Base-by-base conservation (phyloP, 1,140 invertebrate genomes). In the Ptiloglossa arizonensis region DNA sequence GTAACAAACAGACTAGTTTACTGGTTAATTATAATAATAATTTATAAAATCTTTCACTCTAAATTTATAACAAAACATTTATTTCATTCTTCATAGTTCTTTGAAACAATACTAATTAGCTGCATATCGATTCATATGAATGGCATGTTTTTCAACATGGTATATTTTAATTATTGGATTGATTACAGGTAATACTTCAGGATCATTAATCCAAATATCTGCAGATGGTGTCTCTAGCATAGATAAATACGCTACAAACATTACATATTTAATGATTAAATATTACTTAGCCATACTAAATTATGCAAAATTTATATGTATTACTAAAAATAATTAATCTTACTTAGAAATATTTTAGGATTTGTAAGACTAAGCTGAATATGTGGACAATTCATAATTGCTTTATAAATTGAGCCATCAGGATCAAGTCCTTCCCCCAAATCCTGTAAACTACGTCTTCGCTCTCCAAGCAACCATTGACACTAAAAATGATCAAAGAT, bases 121-220 rank as follows among this genome's bases (percentile, higher is more conserved):
- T 48, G 56, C 27, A 56, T 87, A 89, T 72, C 88, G 88, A 86
- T 89, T 91, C 68, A 91, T 88, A 41, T 90, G 87, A 73, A 91
- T 89, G 6, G 89, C 87, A 85, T 95, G 93, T 90, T 95, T 95
- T 82, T 95, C 95, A 4, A 94, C 91, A 86, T 95, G 94, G 90
- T 95, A 95, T 44, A 94, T 95, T 57, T 94, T 93, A 71, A 95
- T 95, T 38, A 96, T 94, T 86, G 95, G 94, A 81, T 93, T 94
- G 9, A 95, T 89, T 22, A 95, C 91, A 17, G 94, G 94, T 24
- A 94, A 93, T 22, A 94, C 94, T 72, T 95, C 95, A 0, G 94
- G 92, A 87, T 96, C 95, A 80, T 93, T 94, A 29, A 95, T 91
- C 95, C 95, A 95, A 56, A 93, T 89, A 70, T 93, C 94, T 41